Evolutionary conservation across 2,888 invertebrate genomes (phyloP).

Genomic region (Halictus ligatus): DNA sequence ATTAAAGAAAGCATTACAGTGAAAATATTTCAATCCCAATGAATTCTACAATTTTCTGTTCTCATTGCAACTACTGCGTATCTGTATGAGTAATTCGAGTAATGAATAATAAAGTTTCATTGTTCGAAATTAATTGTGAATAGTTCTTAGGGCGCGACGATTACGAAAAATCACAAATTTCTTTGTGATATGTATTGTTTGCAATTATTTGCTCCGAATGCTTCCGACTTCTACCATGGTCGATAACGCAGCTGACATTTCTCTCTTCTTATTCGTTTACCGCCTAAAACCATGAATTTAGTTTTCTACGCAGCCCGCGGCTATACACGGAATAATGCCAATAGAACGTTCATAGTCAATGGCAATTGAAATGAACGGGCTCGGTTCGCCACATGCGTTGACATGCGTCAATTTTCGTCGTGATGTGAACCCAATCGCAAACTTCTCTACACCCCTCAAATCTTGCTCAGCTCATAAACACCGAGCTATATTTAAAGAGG

Average conservation of each 20-base stretch:
- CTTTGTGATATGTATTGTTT: background rate
- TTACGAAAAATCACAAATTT: background rate
- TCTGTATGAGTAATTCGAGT: too few relatives aligned
- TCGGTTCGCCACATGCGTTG: constrained; percentile 77
- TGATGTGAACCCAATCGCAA: constrained; percentile 55
- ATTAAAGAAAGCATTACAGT: too few relatives aligned
- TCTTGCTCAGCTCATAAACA: constrained; percentile 9
- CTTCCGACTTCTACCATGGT: background rate
- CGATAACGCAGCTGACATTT: constrained; percentile 4
- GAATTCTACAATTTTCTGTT: too few relatives aligned
- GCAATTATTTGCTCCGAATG: background rate
- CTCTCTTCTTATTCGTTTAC: constrained; percentile 48
- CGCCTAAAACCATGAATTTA: constrained; percentile 52
- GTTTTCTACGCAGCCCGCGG: constrained; percentile 70
- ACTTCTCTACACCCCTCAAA: constrained; percentile 15
- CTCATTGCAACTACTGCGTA: too few relatives aligned
- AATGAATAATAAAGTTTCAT: too few relatives aligned
- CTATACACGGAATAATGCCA: constrained; percentile 74
- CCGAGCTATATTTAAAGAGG: background rate
- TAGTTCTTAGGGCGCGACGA: background rate
- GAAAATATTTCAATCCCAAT: too few relatives aligned
- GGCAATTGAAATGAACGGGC: constrained; percentile 81
- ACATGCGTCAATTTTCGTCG: constrained; percentile 71
- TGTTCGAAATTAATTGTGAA: background rate
- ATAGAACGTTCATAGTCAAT: constrained; percentile 75